These are phyloP conservation scores for Hoplias malabaricus DNA, from an alignment of 2,113 vertebrate species.

Conservation along the genomic window DNA sequence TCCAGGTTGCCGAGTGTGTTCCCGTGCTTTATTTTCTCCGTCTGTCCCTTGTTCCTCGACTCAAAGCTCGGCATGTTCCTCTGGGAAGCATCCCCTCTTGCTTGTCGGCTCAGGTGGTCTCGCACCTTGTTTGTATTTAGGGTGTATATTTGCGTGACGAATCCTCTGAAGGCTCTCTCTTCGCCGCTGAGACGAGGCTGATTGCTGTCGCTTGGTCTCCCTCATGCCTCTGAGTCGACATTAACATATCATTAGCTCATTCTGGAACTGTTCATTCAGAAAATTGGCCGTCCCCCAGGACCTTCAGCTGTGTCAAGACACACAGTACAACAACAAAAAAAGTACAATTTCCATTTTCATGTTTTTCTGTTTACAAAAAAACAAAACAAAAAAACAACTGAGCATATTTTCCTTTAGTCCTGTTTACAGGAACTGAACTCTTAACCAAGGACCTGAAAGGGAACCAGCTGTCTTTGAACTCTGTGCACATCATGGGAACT, in stretches of 20 bases:
- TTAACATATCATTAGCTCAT: conserved; percentile 75
- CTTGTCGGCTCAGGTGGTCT: background rate
- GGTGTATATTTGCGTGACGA: conserved; percentile 64
- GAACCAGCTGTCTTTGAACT: no score
- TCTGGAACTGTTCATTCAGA: conserved; percentile 69
- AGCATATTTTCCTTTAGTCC: no score
- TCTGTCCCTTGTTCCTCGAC: conserved; percentile 40
- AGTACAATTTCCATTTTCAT: background rate
- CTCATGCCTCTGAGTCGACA: conserved; percentile 63
- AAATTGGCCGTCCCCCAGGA: conserved; percentile 69
- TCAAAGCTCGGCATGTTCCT: background rate
- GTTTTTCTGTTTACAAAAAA: background rate
- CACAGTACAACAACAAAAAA: background rate
- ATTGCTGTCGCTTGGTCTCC: conserved; percentile 64
- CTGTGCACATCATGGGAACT: no score
- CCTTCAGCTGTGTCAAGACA: background rate
- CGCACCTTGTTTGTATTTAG: conserved; percentile 52
- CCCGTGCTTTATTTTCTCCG: background rate
- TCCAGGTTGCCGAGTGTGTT: background rate
- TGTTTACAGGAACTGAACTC: no score
- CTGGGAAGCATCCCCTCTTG: background rate
- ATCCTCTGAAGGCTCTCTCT: conserved; percentile 50
- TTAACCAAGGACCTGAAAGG: no score
- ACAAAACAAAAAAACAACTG: background rate
- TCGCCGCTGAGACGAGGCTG: conserved; percentile 59